These are phyloP conservation scores for Actias luna DNA, from an alignment of 2,888 invertebrate species.

Conservation along the genomic window DNA sequence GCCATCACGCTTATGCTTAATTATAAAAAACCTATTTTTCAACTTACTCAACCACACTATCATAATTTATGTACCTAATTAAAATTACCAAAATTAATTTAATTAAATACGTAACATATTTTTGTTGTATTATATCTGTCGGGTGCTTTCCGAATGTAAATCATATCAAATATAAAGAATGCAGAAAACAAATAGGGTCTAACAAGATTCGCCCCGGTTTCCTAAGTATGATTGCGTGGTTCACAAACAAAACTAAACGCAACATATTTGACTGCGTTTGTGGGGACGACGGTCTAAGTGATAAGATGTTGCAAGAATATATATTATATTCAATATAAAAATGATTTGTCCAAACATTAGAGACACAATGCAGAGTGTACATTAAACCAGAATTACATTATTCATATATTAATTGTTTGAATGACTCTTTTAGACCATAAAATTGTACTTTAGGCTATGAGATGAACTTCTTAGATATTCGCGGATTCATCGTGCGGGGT, in stretches of 20 bases:
- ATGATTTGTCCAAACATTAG: too few relatives aligned
- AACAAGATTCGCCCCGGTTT: conserved; percentile 50
- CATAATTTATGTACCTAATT: neutral
- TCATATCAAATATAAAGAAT: conserved; percentile 37
- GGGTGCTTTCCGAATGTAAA: conserved; percentile 11
- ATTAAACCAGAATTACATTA: too few relatives aligned
- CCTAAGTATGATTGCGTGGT: conserved; percentile 61
- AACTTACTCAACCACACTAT: too few relatives aligned
- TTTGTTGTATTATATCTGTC: neutral
- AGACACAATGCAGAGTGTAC: too few relatives aligned
- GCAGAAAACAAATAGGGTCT: conserved; percentile 45
- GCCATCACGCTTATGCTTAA: too few relatives aligned
- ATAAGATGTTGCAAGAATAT: conserved; percentile 20
- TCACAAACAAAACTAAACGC: conserved; percentile 50
- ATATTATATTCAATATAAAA: too few relatives aligned
- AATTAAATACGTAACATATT: neutral
- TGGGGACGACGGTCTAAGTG: conserved; percentile 17
- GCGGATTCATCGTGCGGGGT: too few relatives aligned
- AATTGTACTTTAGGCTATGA: too few relatives aligned
- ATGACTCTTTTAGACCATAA: too few relatives aligned
- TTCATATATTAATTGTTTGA: too few relatives aligned
- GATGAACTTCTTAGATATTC: too few relatives aligned
- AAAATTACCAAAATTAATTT: neutral
- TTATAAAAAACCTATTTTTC: too few relatives aligned
- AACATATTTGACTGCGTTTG: conserved; percentile 40